Conservation (phyloP, 2,113 vertebrate species). For the Pedionomus torquatus region DNA sequence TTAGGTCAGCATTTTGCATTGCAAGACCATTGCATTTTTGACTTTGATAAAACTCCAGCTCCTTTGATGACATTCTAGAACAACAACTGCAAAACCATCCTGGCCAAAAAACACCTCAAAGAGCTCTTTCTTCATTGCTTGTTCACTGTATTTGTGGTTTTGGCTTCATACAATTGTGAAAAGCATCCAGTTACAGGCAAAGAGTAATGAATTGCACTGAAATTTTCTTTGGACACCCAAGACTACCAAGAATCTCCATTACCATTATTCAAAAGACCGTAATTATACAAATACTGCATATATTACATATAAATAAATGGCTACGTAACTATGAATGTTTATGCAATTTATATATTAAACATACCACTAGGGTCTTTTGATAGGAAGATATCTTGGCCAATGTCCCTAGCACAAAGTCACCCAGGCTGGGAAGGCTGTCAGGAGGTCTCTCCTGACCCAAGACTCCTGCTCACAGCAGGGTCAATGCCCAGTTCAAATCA, state of each 20-base stretch:
- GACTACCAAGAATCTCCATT: not conserved
- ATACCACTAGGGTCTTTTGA: not conserved
- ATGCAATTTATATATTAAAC: not conserved
- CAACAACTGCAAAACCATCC: not conserved
- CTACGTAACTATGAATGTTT: not conserved
- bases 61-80: no score
- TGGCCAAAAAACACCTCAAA: not conserved
- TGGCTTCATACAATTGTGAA: not conserved
- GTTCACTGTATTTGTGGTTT: not conserved
- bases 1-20: not conserved
- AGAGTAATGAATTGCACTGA: fast-evolving
- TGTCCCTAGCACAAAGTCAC: not conserved
- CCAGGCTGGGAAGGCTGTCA: not conserved
- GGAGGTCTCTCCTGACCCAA: not conserved
- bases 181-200: not conserved
- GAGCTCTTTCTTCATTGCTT: not conserved
- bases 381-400: not conserved
- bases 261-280: not conserved
- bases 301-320: not conserved
- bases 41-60: no score
- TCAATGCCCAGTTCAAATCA: not conserved
- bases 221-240: not conserved
- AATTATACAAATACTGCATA: not conserved
- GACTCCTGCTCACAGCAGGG: not conserved
- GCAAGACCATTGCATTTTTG: not conserved